Evolutionary conservation across 2,888 invertebrate species (phyloP), one percentile per base, ranked within the genome.

Genomic region (Anoplius nigerrimus): DNA sequence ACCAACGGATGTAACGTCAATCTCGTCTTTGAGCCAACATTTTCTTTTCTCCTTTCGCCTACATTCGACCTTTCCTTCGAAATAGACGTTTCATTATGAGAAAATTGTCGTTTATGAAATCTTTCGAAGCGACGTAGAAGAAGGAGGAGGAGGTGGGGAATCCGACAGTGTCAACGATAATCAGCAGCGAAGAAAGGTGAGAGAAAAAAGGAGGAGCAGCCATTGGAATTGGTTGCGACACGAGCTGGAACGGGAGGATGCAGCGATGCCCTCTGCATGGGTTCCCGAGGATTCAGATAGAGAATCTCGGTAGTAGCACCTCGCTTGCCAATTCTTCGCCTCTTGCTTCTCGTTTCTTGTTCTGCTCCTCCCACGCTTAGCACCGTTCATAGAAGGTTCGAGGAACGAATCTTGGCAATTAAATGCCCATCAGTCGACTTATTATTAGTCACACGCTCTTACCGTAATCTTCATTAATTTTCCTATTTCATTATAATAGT

Each of bases 371-470:
- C 72, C 72, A 68, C 61, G 51, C 34, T 34, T 70, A 72, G 62
- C 74, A 55, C 60, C 66, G 66, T 66, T 71, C 69, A 74, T 66
- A 69, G 74, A 69, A 69, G 78, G 78, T 78, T 72, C 71, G 66
- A 53, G 72, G 69, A 56, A 77, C 76, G 78, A 82, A 76, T 78
- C 78, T 71, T 73, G 69, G 82, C 84, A 85, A 86, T 86, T 86
- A 86, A 86, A 82, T 83, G 80, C 69, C n/a, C n/a, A n/a, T n/a
- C n/a, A 75, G 76, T 79, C 78, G 81, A 78, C 78, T 84, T 81
- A 78, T 84, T 82, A 80, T 63, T 73, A 64, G 52, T 62, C 54
- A 48, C 57, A 46, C 59, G 5, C 48, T 48, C 63, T 43, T n/a
- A n/a, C n/a, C n/a, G n/a, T n/a, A n/a, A n/a, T n/a, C n/a, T n/a